Conservation (phyloP, 2,797 vertebrate species). For the Choloepus didactylus region DNA sequence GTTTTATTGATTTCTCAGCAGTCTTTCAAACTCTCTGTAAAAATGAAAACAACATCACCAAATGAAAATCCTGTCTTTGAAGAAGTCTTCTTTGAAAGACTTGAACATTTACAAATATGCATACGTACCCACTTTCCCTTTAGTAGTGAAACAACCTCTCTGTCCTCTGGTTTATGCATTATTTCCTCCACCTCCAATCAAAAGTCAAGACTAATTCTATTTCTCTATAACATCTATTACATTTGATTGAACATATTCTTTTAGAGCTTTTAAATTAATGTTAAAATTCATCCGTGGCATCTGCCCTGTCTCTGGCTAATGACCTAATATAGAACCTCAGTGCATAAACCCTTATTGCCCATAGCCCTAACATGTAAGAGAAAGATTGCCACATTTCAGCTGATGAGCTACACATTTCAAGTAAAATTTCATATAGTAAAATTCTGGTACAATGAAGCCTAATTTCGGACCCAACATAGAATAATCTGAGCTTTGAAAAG, state of each 20-base stretch:
- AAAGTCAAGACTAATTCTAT: background rate
- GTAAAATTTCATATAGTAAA: background rate
- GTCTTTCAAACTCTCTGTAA: conserved; percentile 17
- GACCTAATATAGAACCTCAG: background rate
- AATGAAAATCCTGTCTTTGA: conserved; percentile 6
- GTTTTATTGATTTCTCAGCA: conserved; percentile 24
- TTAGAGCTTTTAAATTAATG: background rate
- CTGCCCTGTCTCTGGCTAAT: background rate
- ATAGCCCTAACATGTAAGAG: background rate
- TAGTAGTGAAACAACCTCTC: background rate
- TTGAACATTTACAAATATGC: background rate
- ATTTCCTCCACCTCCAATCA: background rate
- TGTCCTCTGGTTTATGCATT: background rate
- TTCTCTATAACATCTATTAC: background rate
- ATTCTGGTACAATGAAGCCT: background rate
- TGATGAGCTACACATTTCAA: background rate
- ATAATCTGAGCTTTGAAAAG: background rate
- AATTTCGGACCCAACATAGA: background rate
- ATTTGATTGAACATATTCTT: background rate
- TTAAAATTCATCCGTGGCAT: background rate
- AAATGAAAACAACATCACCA: conserved; percentile 5
- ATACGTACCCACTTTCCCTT: background rate
- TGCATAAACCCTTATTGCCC: background rate
- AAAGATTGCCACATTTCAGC: background rate
- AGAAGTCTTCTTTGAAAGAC: conserved; percentile 28